Conservation (phyloP, 1,140 invertebrate species). For the Scaptomyza graminum region DNA sequence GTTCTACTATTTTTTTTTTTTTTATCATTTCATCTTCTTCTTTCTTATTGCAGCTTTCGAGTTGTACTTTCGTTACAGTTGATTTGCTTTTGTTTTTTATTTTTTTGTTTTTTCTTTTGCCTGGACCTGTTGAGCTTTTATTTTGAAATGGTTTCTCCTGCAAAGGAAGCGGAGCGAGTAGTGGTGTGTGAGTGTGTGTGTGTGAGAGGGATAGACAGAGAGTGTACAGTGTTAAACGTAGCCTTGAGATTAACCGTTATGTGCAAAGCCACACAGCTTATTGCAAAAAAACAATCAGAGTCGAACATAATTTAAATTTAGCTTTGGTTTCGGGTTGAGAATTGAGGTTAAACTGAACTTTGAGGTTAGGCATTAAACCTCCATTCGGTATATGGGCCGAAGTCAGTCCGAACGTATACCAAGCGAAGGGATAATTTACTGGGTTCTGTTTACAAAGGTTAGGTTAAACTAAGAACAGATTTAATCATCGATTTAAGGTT, state of each 20-base stretch:
- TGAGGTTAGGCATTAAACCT: background rate
- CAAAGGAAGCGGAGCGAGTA: slow-evolving; percentile 44
- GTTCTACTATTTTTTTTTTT: slow-evolving; percentile 22
- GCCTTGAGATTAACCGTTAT: slow-evolving; percentile 29
- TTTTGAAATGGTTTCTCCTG: slow-evolving; percentile 78
- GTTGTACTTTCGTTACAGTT: slow-evolving; percentile 67
- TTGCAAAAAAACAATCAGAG: slow-evolving; percentile 3
- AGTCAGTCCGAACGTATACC: too few species aligned
- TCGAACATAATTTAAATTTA: background rate
- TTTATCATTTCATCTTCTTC: background rate
- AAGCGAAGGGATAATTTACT: background rate
- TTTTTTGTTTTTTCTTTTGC: slow-evolving; percentile 42
- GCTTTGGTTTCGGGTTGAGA: slow-evolving; percentile 1
- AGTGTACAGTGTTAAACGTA: slow-evolving; percentile 39
- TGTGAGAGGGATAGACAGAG: slow-evolving; percentile 5
- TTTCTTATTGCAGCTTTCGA: slow-evolving; percentile 36
- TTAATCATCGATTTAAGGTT: too few species aligned
- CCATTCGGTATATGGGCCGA: too few species aligned
- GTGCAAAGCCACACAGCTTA: slow-evolving; percentile 18
- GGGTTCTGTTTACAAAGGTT: background rate
- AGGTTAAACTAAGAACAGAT: too few species aligned
- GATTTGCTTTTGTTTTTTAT: slow-evolving; percentile 7
- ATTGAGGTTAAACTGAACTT: background rate
- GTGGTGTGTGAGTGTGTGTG: background rate
- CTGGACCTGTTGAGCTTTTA: slow-evolving; percentile 77